A percentile compares a stretch with the other conserved stretches of the same genome.
Conservation (phyloP, 2,113 vertebrate species). For the Eurypyga helias region DNA sequence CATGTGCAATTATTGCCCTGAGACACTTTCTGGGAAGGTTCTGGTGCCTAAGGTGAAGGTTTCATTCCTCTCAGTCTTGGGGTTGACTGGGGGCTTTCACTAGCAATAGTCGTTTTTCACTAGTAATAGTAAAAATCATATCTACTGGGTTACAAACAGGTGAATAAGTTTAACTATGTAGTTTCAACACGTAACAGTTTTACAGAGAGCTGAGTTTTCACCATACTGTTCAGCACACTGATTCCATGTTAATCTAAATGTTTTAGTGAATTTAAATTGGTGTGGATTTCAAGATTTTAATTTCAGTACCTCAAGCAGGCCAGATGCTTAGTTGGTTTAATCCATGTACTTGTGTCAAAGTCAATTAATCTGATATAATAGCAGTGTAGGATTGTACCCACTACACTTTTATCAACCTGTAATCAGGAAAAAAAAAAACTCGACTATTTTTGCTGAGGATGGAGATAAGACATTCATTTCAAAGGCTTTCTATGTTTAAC, state of each 20-base stretch:
- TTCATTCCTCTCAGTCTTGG: background rate
- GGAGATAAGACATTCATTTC: background rate
- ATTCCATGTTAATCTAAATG: background rate
- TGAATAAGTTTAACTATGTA: background rate
- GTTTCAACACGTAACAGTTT: background rate
- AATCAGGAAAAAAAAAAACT: background rate
- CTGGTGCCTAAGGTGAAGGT: background rate
- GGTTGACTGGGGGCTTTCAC: background rate
- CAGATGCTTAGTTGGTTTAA: background rate
- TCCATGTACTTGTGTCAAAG: background rate
- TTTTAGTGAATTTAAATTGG: background rate
- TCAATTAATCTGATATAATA: background rate
- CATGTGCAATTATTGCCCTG: accelerated
- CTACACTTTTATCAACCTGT: background rate
- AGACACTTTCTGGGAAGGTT: background rate
- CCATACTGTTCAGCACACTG: background rate
- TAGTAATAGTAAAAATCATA: background rate
- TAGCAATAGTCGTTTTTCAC: background rate
- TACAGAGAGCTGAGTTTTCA: background rate
- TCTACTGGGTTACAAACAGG: background rate
- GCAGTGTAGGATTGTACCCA: background rate
- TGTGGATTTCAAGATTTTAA: background rate
- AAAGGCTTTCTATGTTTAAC: conserved; percentile 25
- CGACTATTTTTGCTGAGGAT: background rate
- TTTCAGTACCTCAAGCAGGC: background rate